Evolutionary conservation across 2,797 vertebrate genomes (phyloP), one percentile per base, ranked within the genome.

Genomic region (Tympanoctomys barrerae): DNA sequence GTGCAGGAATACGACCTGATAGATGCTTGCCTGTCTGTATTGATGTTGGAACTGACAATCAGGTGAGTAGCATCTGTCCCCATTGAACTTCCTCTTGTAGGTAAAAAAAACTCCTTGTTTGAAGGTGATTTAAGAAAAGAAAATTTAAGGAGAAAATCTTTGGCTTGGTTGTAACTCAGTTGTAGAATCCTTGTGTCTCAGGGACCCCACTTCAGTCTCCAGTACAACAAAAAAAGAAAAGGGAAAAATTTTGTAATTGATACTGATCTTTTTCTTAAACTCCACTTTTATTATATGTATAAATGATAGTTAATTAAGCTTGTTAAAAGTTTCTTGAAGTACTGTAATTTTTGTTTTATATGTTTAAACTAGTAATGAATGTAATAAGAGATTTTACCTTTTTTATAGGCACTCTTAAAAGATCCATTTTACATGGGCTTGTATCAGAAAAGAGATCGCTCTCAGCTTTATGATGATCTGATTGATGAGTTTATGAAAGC

Each of bases 401-500:
- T 0, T 80, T 52, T 85, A 0, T 98, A 99, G 99, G 99, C 98
- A 0, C 99, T 99, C 28, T 98, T 99, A 2, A 99, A 99, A 87
- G 99, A 99, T 80, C 99, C 99, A 0, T 99, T 99, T 94, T 99
- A 99, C 96, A 99, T 99, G 99, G 99, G 99, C 22, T 98, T 99
- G 52, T 99, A 99, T 98, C 99, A 99, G 97, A 99, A 99, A 94
- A 98, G 99, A 80, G 99, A 99, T 92, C 99, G 99, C 66, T 99
- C 99, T 0, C 99, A 99, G 94, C 98, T 98, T 28, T 99, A 99
- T 3, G 99, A 99, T 0, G 99, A 99, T 75, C 98, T 99, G 39
- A 99, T 99, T 13, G 99, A 99, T 84, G 99, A 99, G 92, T 99
- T 99, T 78, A 99, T 99, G 99, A 99, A 99, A 82, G 99, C 99